phyloP scores from a whole-genome alignment of 2,797 vertebrate species.

The Stomatorhinus walkeri region DNA sequence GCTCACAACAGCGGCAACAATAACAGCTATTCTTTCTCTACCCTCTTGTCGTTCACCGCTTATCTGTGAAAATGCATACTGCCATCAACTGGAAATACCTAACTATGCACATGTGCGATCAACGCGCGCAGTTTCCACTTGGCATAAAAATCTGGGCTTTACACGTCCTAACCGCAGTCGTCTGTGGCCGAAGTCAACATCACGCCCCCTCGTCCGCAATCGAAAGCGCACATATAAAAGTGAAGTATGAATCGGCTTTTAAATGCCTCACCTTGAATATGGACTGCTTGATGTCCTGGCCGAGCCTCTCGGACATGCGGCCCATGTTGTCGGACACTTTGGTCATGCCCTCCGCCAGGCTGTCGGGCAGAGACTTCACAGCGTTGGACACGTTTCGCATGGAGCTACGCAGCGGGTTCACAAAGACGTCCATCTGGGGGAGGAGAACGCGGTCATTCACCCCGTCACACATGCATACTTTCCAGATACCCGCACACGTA shows the following conservation, averaged over 20 bases:
- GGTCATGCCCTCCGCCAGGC: constrained; percentile 94
- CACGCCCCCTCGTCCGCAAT: not conserved
- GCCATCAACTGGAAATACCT: not conserved
- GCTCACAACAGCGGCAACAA: not conserved
- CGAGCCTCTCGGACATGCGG: constrained; percentile 91
- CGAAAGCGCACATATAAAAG: not conserved
- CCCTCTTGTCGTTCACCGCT: not conserved
- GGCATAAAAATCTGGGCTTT: not conserved
- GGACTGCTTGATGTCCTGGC: constrained; percentile 94
- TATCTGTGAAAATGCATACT: not conserved
- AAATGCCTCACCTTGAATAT: constrained; percentile 82
- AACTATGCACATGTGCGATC: not conserved
- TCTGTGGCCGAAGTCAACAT: not conserved
- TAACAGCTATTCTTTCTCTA: not conserved
- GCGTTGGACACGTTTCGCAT: constrained; percentile 97
- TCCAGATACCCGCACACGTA: not conserved
- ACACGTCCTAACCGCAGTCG: not conserved
- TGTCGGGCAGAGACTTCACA: constrained; percentile 93
- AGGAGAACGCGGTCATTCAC: constrained; percentile 25
- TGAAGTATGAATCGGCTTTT: not conserved
- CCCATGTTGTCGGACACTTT: constrained; percentile 99
- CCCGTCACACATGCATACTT: not conserved
- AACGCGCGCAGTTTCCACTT: not conserved
- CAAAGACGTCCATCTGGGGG: constrained; percentile 93
- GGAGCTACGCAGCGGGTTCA: constrained; percentile 95